Conservation (phyloP, 2,888 invertebrate species). For the Synergus gifuensis region DNA sequence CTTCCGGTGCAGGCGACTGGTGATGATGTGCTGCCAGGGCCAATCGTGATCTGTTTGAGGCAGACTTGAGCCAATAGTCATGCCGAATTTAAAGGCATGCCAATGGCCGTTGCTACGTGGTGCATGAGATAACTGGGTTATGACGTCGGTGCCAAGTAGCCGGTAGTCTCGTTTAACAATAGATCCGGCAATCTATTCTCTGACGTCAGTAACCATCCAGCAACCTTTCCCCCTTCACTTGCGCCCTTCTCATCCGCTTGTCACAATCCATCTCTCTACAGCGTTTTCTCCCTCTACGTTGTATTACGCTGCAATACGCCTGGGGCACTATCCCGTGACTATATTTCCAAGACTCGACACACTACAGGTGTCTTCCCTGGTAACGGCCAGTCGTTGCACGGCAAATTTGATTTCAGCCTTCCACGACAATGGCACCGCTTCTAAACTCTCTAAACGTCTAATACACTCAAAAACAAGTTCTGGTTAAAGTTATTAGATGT, state of each 20-base stretch:
- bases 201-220: conserved; percentile 57
- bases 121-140: conserved; percentile 66
- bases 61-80: conserved; percentile 21
- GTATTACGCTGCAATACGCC: conserved; percentile 33
- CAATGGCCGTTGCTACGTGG: conserved; percentile 52
- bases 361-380: conserved; percentile 44
- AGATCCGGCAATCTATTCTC: conserved; percentile 58
- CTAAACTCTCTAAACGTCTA: conserved; percentile 47
- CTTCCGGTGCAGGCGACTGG: conserved; percentile 13
- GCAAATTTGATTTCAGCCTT: conserved; percentile 49
- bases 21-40: conserved; percentile 4
- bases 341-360: conserved; percentile 5
- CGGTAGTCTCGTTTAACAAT: conserved; percentile 59
- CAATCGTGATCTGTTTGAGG: conserved; percentile 1
- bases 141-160: conserved; percentile 66
- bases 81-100: conserved; percentile 49
- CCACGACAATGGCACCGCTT: conserved; percentile 33
- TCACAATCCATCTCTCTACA: background rate
- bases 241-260: conserved; percentile 15
- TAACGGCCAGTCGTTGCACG: conserved; percentile 51
- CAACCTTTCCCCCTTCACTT: conserved; percentile 5
- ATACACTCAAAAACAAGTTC: background rate
- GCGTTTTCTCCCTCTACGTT: conserved; percentile 1
- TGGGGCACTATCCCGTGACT: conserved; percentile 16
- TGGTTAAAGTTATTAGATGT: no score